Conservation (phyloP, 2,113 vertebrate genomes). For the Crotalus helleri region DNA sequence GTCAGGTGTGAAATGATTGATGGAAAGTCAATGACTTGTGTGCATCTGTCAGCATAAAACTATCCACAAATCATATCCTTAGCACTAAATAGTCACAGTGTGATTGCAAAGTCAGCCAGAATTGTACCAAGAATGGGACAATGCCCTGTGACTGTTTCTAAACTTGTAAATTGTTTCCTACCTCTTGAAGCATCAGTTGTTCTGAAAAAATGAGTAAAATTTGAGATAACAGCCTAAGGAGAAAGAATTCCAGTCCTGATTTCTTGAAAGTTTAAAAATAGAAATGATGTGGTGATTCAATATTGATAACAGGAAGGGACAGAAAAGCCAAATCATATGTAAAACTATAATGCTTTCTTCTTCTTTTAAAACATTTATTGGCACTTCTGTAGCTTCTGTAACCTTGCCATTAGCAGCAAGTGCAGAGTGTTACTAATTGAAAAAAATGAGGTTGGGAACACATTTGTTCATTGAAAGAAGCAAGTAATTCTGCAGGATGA, state of each 20-base stretch:
- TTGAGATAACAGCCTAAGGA: constrained; percentile 42
- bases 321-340: neutral
- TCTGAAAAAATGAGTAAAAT: constrained; percentile 47
- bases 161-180: constrained; percentile 26
- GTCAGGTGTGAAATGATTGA: constrained; percentile 28
- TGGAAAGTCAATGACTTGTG: constrained; percentile 23
- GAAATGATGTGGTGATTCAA: constrained; percentile 7
- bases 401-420: neutral
- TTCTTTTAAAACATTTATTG: neutral
- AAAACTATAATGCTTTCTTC: neutral
- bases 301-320: neutral
- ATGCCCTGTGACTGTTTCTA: neutral
- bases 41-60: neutral
- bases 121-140: neutral
- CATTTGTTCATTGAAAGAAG: neutral
- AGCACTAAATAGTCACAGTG: neutral
- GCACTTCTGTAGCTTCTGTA: neutral
- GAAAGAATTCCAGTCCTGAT: constrained; percentile 21
- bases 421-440: neutral
- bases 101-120: neutral
- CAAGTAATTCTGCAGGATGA: neutral
- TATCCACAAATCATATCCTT: constrained; percentile 12
- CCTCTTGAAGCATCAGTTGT: neutral
- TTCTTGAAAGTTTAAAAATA: constrained; percentile 46
- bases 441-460: neutral